Evolutionary conservation across 2,797 vertebrate genomes (phyloP), one percentile per base, ranked within the genome.

Genomic region (Dendrocincla fuliginosa): DNA sequence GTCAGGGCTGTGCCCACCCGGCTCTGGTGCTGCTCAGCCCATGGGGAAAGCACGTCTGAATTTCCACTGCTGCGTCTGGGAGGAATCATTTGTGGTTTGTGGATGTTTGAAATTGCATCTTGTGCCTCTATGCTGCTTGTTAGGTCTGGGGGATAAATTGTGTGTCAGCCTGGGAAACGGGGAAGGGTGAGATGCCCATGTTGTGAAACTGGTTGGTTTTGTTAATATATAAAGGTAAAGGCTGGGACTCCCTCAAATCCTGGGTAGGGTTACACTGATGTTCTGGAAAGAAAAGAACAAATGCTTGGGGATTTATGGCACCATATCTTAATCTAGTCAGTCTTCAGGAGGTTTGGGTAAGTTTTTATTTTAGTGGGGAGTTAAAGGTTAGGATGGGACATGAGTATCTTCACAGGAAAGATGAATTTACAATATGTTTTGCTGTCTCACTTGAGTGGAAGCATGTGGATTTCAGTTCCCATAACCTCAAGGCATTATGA

Each of bases 41-140:
- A 1, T 0, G 0, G 42, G 55, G 49, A 33, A 75, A 86, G 49
- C 0, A 0, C 0, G 0, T 53, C 46, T 2, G 2, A 59, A 55
- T 82, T 71, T 78, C 90, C 74, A 92, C 32, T 11, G 59, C 63
- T 5, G 12, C 63, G 65, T 61, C 84, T 90, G 87, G 84, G 82
- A 74, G 78, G 86, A 74, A 91, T 84, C 10, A 55, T 27, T 23
- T 82, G 78, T 60, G 82, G 84, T 73, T 67, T 89, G 71, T 65
- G 52, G 33, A 24, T 5, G 3, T 64, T 74, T 84, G 64, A 68
- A 87, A 74, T 39, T 0, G 13, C 47, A 56, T 83, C n/a, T 69
- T 49, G 52, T 52, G 50, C 55, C 68, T 71, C 2, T 2, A 4
- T 24, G 39, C 53, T 1, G 4, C 84, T 65, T 3, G 1, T 57